These are phyloP conservation scores for Electrophaes corylata DNA, from an alignment of 2,888 invertebrate species.

Conservation along the genomic window DNA sequence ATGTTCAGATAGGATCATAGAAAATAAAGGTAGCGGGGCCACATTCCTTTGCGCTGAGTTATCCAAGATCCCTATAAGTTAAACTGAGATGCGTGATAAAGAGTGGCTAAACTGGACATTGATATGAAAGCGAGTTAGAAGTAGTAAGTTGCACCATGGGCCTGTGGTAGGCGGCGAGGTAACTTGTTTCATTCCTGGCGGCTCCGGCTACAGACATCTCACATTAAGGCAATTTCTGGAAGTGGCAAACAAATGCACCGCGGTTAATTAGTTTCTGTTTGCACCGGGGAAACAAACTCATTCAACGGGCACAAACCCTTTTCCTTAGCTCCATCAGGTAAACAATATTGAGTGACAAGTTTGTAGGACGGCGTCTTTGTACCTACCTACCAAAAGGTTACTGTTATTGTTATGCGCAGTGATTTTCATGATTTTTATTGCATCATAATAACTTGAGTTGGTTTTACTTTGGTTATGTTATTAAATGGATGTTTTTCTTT, in stretches of 20 bases:
- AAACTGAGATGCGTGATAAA: conserved; percentile 43
- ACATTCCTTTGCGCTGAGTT: conserved; percentile 53
- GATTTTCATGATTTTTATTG: conserved; percentile 23
- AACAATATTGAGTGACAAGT: conserved; percentile 33
- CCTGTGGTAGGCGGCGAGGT: neutral
- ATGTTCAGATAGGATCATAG: conserved; percentile 33
- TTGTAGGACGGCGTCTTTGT: conserved; percentile 30
- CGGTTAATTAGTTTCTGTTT: conserved; percentile 73
- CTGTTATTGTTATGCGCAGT: conserved; percentile 24
- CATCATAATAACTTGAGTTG: neutral
- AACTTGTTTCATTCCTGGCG: conserved; percentile 17
- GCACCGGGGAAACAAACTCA: conserved; percentile 64
- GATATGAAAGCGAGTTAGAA: conserved; percentile 47
- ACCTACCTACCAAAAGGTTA: conserved; percentile 26
- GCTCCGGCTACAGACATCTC: conserved; percentile 49
- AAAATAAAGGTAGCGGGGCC: conserved; percentile 46
- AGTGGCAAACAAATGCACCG: conserved; percentile 70
- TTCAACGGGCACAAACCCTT: conserved; percentile 55
- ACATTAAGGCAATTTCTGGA: conserved; percentile 64
- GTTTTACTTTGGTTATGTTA: neutral
- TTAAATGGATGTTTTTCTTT: neutral
- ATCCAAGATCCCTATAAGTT: conserved; percentile 27
- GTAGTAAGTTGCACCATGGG: conserved; percentile 8
- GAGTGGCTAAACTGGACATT: conserved; percentile 44
- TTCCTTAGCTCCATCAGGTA: conserved; percentile 32